phyloP scores from a whole-genome alignment of 2,797 vertebrate genomes.

The Salarias fasciatus region DNA sequence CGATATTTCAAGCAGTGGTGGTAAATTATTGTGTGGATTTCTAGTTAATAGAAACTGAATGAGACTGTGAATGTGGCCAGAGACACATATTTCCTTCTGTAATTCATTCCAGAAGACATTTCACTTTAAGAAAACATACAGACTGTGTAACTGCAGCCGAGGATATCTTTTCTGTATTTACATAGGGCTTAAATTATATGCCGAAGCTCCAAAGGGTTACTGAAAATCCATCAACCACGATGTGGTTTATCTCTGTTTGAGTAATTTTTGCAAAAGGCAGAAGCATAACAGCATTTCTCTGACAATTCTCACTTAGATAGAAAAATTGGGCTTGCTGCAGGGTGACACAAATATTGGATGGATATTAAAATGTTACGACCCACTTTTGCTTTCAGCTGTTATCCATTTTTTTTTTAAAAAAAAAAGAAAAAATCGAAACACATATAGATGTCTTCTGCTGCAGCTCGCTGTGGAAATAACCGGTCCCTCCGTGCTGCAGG shows the following conservation, averaged over 20 bases:
- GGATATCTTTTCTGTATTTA: too few species aligned
- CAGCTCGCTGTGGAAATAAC: conserved; percentile 4
- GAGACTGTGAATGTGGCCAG: conserved; percentile 15
- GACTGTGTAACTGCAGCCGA: too few species aligned
- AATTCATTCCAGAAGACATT: too few species aligned
- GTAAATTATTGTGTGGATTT: too few species aligned
- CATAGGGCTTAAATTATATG: too few species aligned
- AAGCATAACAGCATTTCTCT: neutral
- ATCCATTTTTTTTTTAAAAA: too few species aligned
- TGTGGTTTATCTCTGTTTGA: neutral
- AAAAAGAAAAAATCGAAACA: too few species aligned
- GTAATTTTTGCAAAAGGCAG: too few species aligned
- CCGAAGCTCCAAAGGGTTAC: neutral
- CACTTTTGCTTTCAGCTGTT: neutral
- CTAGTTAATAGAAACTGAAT: conserved; percentile 35
- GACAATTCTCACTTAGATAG: neutral
- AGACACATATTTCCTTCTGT: too few species aligned
- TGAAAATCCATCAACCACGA: neutral
- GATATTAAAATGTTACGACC: neutral
- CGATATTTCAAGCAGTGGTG: conserved; percentile 19
- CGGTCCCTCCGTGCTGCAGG: conserved; percentile 34
- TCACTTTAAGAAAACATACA: too few species aligned
- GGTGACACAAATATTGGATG: neutral
- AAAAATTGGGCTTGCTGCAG: neutral
- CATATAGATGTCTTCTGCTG: too few species aligned